Evolutionary conservation across 2,888 invertebrate genomes (phyloP), one percentile per base, ranked within the genome.

Genomic region (Amiota minor): DNA sequence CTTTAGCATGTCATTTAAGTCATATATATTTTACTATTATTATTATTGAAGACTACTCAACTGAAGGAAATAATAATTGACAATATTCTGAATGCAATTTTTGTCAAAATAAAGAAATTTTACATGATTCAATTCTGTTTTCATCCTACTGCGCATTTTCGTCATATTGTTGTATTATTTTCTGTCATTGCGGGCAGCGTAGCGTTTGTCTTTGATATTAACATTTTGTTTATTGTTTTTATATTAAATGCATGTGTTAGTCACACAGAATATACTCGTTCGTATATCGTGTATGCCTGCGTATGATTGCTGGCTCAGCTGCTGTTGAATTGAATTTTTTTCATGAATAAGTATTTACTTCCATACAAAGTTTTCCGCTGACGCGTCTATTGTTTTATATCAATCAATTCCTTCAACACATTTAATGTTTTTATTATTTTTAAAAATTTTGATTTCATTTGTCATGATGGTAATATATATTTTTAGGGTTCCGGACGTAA

Each of bases 311-410:
- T 14, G 11, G 14, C 56, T 56, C 56, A 14, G 56, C 14, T 56
- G 56, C n/a, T n/a, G n/a, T n/a, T n/a, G n/a, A n/a, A n/a, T n/a
- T 56, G 18, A 56, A n/a, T 65, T 23, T 46, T 1, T 67, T 50
- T 49, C 47, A 67, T 67, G 47, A 67, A 67, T 67, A 67, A n/a
- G n/a, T n/a, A n/a, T n/a, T n/a, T n/a, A n/a, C n/a, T n/a, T n/a
- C n/a, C n/a, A n/a, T n/a, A n/a, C n/a, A n/a, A n/a, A n/a, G 14
- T 47, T 67, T 67, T 47, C 12, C 10, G 49, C 47, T 67, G 50
- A 61, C 50, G 47, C 23, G 61, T 49, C 49, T 18, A 11, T 50
- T 23, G 46, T 59, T 12, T 70, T 46, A 46, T 35, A 3, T 50
- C 2, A 8, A 50, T 0, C 50, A n/a, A 20, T 64, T n/a, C n/a